These are phyloP conservation scores for Macrostomum lignano DNA, from an alignment of 1,140 invertebrate genomes.

Conservation along the genomic window DNA sequence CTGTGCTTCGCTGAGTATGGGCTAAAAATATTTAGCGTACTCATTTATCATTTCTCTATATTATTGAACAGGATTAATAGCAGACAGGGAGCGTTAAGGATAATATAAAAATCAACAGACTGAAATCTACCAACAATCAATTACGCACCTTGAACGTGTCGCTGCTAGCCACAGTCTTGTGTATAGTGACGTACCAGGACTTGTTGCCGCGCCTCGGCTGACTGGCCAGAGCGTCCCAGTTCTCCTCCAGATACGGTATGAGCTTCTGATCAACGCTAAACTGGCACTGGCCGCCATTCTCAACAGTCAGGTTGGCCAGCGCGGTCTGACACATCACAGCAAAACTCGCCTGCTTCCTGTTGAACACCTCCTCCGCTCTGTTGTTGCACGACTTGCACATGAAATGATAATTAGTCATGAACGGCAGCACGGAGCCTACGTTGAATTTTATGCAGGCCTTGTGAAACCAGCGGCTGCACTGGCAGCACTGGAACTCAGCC, in stretches of 20 bases:
- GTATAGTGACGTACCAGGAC: slow-evolving; percentile 49
- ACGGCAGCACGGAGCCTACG: slow-evolving; percentile 44
- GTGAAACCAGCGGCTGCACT: slow-evolving; percentile 65
- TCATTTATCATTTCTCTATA: too few relatives aligned
- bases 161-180: slow-evolving; percentile 28
- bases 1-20: too few relatives aligned
- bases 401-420: slow-evolving; percentile 81
- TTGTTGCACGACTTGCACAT: slow-evolving; percentile 75
- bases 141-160: too few relatives aligned
- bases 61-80: too few relatives aligned
- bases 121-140: too few relatives aligned
- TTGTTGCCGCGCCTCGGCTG: slow-evolving; percentile 61
- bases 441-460: slow-evolving; percentile 66
- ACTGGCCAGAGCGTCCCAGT: slow-evolving; percentile 82
- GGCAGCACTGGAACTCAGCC: slow-evolving; percentile 58
- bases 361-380: slow-evolving; percentile 31
- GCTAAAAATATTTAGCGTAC: too few relatives aligned
- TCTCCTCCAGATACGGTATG: slow-evolving; percentile 74
- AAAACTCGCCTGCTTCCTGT: slow-evolving; percentile 38
- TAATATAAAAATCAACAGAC: too few relatives aligned
- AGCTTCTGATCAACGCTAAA: slow-evolving; percentile 43
- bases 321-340: slow-evolving; percentile 75
- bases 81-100: too few relatives aligned
- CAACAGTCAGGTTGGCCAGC: slow-evolving; percentile 58
- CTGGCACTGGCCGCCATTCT: slow-evolving; percentile 24